Evolutionary conservation across 2,113 vertebrate species (phyloP), one percentile per base, ranked within the genome.

Genomic region (Cavia aperea): DNA sequence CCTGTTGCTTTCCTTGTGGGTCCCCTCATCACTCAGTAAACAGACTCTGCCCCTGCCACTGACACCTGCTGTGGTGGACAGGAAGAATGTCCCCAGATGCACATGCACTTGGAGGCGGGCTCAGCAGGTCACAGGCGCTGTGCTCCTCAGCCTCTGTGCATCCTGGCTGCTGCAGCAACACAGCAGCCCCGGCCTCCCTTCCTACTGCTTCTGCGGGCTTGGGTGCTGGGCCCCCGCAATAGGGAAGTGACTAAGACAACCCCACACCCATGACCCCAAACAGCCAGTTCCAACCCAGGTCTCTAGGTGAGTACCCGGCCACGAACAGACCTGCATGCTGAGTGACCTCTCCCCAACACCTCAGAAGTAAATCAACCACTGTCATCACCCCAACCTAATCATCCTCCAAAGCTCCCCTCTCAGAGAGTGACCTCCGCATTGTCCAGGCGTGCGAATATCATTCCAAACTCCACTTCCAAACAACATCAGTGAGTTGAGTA

Each of bases 11-110:
- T 63, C 60, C 51, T 33, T 7, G 12, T 5, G 16, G 31, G 75
- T 23, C 81, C 29, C 29, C 15, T 21, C 36, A 2, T 23, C 8
- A 15, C 23, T 26, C 62, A 14, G 3, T 7, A 15, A 46, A 18
- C 51, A 75, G 79, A 33, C 8, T 5, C 23, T 12, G 15, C 8
- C 10, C 0, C 12, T 46, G 14, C 58, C 1, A 0, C 0, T 13
- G 21, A 33, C n/a, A 24, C 7, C 70, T 21, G 68, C 18, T 39
- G 36, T 19, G 7, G 68, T 39, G 7, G 7, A 8, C 7, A 10
- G 8, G 36, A 36, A n/a, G 18, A 9, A 39, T 1, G 16, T 23
- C 18, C 15, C 36, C 8, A 8, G 68, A n/a, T 8, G 68, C 16
- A 21, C 36, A 2, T 70, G 68, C 4, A 18, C 70, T 24, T 46